These are phyloP conservation scores for Brachypalpus laphriformis DNA, from an alignment of 2,888 invertebrate genomes.

Conservation along the genomic window DNA sequence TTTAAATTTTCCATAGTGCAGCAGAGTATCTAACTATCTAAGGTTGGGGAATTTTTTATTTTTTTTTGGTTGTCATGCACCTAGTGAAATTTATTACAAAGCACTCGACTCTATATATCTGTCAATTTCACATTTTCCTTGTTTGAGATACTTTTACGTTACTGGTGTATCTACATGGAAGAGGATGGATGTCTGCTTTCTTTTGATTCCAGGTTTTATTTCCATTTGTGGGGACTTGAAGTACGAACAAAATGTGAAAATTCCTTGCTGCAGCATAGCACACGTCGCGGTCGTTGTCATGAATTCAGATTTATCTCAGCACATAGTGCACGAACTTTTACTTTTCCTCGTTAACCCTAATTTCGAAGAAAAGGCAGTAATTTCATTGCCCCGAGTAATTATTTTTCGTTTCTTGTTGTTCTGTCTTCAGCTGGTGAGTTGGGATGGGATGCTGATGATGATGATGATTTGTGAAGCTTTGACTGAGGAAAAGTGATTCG, in stretches of 20 bases:
- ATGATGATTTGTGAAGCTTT: constrained; percentile 54
- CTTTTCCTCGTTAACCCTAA: constrained; percentile 70
- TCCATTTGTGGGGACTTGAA: background rate
- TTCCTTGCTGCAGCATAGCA: constrained; percentile 15
- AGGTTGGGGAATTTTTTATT: background rate
- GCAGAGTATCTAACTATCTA: background rate
- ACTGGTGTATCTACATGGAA: background rate
- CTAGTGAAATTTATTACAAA: constrained; percentile 24
- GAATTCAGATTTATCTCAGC: constrained; percentile 45
- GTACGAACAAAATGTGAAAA: constrained; percentile 38
- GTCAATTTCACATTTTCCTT: constrained; percentile 15
- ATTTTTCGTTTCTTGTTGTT: constrained; percentile 30
- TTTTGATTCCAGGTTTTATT: constrained; percentile 5
- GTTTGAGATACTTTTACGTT: background rate
- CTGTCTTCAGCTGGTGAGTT: constrained; percentile 13
- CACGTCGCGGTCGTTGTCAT: constrained; percentile 15
- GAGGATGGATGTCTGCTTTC: constrained; percentile 19
- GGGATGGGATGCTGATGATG: constrained; percentile 41
- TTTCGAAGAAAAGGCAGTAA: constrained; percentile 41
- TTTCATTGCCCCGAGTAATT: constrained; percentile 52
- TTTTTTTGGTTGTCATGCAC: background rate
- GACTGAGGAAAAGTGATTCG: constrained; percentile 7
- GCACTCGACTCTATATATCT: background rate
- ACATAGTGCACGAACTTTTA: constrained; percentile 65
- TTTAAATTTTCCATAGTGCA: constrained; percentile 18